Percentiles rank a stretch among this genome's conserved stretches.
phyloP scores from a whole-genome alignment of 1,140 invertebrate genomes.

The Drosophila nigromelanica region DNA sequence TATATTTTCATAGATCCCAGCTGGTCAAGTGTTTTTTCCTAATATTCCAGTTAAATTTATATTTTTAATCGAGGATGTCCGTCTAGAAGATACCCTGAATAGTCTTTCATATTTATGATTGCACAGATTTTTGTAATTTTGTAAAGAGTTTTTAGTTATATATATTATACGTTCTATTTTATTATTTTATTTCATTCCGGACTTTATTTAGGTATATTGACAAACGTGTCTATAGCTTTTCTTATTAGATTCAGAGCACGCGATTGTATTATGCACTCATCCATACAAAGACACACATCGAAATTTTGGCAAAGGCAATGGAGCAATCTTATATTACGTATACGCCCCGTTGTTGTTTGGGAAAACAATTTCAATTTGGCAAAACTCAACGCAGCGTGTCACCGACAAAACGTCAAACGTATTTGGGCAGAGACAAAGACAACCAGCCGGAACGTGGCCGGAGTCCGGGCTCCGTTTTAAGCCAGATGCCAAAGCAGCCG shows the following conservation, averaged over 20 bases:
- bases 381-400: conserved; percentile 66
- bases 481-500: conserved; percentile 10
- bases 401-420: conserved; percentile 72
- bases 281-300: background rate
- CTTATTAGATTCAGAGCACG: background rate
- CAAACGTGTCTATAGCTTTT: background rate
- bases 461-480: background rate
- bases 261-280: conserved; percentile 12
- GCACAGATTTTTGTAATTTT: too few relatives aligned
- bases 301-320: conserved; percentile 24
- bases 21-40: background rate
- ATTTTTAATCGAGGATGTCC: too few relatives aligned
- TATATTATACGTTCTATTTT: too few relatives aligned
- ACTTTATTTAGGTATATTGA: background rate
- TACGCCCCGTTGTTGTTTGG: conserved; percentile 49
- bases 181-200: too few relatives aligned
- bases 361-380: conserved; percentile 78
- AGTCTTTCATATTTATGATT: background rate
- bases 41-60: too few relatives aligned
- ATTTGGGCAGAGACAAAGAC: conserved; percentile 37
- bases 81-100: background rate
- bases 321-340: conserved; percentile 14
- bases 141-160: too few relatives aligned
- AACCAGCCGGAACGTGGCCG: conserved; percentile 1
- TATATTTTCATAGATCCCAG: background rate